Percentiles rank a stretch among this genome's conserved stretches.
Evolutionary conservation across 2,888 invertebrate species (phyloP).

Genomic region (Tenthredo notha): DNA sequence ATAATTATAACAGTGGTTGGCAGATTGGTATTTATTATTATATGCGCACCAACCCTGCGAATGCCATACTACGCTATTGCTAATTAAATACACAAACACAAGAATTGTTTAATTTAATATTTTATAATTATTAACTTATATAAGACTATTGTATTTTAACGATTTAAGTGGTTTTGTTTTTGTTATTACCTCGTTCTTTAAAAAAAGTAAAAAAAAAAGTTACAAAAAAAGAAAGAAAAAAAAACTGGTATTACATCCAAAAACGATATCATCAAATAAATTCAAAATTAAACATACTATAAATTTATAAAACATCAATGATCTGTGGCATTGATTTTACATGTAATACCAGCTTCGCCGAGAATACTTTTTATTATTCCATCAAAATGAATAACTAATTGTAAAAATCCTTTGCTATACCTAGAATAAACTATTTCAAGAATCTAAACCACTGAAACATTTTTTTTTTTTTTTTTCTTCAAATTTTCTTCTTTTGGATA

Average conservation of each 20-base stretch:
- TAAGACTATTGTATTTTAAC: constrained; percentile 56
- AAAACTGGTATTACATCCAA: constrained; percentile 14
- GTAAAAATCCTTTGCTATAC: background rate
- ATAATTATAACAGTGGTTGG: constrained; percentile 22
- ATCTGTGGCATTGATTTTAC: background rate
- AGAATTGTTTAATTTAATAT: constrained; percentile 56
- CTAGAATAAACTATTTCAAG: constrained; percentile 13
- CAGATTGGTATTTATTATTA: constrained; percentile 42
- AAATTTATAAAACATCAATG: background rate
- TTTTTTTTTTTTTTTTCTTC: background rate
- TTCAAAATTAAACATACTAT: background rate
- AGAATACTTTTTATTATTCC: background rate
- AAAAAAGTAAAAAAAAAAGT: background rate
- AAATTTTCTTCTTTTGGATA: background rate
- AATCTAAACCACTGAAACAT: background rate
- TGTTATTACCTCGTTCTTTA: constrained; percentile 37
- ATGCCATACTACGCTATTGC: constrained; percentile 51
- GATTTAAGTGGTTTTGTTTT: constrained; percentile 50
- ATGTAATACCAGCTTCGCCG: constrained; percentile 28
- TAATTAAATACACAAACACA: constrained; percentile 28
- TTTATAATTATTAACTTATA: constrained; percentile 75
- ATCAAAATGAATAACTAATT: background rate
- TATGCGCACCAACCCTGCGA: constrained; percentile 37
- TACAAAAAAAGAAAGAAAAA: background rate
- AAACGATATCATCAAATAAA: background rate